A percentile compares a stretch with the other conserved stretches of the same genome.
These are phyloP conservation scores for Isotomurus palustris DNA, from an alignment of 2,888 invertebrate species.

Conservation along the genomic window DNA sequence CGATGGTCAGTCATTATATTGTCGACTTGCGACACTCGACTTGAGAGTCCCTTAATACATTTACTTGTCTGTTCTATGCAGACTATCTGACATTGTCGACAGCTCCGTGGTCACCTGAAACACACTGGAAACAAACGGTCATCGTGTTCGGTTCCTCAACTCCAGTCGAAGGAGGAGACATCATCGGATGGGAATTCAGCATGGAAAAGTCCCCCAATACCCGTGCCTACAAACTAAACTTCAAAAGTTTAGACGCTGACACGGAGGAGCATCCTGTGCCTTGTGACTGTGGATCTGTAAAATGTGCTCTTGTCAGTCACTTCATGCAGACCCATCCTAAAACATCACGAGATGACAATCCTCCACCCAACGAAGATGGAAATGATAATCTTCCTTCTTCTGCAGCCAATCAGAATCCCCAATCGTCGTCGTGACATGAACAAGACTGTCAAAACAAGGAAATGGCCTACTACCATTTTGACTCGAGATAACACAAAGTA, in stretches of 20 bases:
- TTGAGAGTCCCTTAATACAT: not conserved
- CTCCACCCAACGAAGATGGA: too few relatives aligned
- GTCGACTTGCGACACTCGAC: too few relatives aligned
- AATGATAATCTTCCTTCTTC: too few relatives aligned
- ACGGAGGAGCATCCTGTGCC: constrained; percentile 73
- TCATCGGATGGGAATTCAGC: constrained; percentile 47
- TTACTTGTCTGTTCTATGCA: constrained; percentile 8
- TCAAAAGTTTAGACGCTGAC: constrained; percentile 65
- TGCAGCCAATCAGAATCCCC: too few relatives aligned
- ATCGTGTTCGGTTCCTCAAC: constrained; percentile 68
- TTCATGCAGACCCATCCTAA: constrained; percentile 19
- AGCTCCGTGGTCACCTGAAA: constrained; percentile 55
- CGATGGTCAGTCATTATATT: not conserved
- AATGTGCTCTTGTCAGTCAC: constrained; percentile 65
- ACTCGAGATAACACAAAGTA: too few relatives aligned
- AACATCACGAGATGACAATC: not conserved
- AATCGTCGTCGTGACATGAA: too few relatives aligned
- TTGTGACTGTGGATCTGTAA: constrained; percentile 70
- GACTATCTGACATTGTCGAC: constrained; percentile 40
- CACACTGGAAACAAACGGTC: constrained; percentile 71
- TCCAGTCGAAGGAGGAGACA: constrained; percentile 51
- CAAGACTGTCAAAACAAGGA: too few relatives aligned
- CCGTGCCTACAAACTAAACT: constrained; percentile 62
- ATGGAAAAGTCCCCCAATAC: constrained; percentile 53
- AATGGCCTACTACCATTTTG: too few relatives aligned